phyloP scores from a whole-genome alignment of 2,113 vertebrate species.

The Cephalopterus ornatus region DNA sequence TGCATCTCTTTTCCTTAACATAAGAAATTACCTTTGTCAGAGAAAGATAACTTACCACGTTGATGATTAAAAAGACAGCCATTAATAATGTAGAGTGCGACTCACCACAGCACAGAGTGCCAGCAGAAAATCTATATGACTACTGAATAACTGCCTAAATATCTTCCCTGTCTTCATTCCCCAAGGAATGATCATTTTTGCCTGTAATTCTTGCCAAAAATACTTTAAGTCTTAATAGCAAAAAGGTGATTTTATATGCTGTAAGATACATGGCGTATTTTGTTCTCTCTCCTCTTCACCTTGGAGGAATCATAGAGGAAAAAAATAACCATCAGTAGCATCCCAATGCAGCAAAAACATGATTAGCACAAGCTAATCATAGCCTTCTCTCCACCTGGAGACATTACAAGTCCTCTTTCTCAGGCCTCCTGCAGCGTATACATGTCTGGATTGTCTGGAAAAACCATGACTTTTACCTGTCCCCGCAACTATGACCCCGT shows the following conservation, averaged over 20 bases:
- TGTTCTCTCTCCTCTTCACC: not conserved
- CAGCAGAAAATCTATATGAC: slow-evolving; percentile 30
- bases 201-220: not conserved
- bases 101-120: not conserved
- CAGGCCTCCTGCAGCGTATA: not conserved
- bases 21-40: not conserved
- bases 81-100: slow-evolving; percentile 36
- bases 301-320: not conserved
- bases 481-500: not conserved
- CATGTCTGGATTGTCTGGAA: rapidly evolving
- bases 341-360: rapidly evolving
- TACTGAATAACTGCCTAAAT: slow-evolving; percentile 39
- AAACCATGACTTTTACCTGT: not conserved
- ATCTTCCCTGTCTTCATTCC: not conserved
- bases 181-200: not conserved
- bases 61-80: not conserved
- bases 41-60: not conserved
- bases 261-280: not conserved
- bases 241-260: not conserved
- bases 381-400: not conserved
- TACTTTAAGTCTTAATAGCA: not conserved
- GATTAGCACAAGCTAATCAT: not conserved
- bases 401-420: not conserved
- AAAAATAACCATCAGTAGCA: not conserved
- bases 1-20: not conserved